Evolutionary conservation across 2,888 invertebrate genomes (phyloP).

Genomic region (Thymelicus sylvestris): DNA sequence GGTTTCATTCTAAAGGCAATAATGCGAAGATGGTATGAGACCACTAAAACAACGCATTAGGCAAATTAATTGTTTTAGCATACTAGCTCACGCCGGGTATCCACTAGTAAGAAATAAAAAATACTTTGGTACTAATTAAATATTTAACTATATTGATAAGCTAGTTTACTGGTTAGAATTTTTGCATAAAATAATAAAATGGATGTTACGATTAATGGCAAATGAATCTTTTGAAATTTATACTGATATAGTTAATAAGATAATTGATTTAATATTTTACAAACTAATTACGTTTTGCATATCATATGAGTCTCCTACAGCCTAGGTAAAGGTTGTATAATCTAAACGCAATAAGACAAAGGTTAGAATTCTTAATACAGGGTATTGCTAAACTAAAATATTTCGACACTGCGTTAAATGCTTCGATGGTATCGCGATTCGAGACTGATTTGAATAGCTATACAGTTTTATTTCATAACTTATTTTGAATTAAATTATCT

Average conservation of each 20-base stretch:
- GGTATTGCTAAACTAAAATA: conserved; percentile 43
- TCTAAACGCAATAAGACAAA: conserved; percentile 44
- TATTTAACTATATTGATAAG: too few species aligned
- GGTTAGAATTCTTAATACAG: conserved; percentile 47
- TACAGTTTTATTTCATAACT: conserved; percentile 28
- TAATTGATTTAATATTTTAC: conserved; percentile 4
- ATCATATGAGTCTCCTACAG: not conserved
- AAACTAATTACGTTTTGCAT: conserved; percentile 24
- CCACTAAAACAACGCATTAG: too few species aligned
- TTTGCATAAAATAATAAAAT: too few species aligned
- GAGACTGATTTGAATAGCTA: conserved; percentile 31
- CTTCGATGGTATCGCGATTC: conserved; percentile 34
- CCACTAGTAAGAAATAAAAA: too few species aligned
- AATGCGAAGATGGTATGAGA: too few species aligned
- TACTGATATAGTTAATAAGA: not conserved
- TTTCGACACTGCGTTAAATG: conserved; percentile 40
- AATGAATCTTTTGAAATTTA: too few species aligned
- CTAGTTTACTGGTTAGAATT: too few species aligned
- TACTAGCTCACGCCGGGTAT: too few species aligned
- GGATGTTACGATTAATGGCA: too few species aligned
- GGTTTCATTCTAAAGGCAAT: too few species aligned
- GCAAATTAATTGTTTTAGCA: too few species aligned
- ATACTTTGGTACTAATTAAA: too few species aligned
- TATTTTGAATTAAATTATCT: conserved; percentile 27
- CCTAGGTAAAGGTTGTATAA: conserved; percentile 39